Evolutionary conservation across 2,113 vertebrate genomes (phyloP).

Genomic region (Epinephelus cyanopodus): DNA sequence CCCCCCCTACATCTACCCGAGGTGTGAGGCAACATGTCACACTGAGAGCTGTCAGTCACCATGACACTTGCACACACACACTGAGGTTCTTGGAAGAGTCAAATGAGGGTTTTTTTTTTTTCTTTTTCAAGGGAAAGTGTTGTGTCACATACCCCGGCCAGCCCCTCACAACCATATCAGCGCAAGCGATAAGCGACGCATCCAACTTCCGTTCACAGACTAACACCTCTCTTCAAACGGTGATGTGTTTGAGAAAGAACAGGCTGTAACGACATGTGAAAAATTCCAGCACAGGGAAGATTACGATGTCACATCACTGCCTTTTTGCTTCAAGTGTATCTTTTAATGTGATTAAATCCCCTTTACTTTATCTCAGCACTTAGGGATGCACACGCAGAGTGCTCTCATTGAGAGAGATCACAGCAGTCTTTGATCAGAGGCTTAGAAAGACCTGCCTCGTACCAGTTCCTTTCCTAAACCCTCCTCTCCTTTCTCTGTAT

Average conservation of each 20-base stretch:
- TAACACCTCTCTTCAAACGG: slow-evolving; percentile 46
- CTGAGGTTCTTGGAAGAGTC: neutral
- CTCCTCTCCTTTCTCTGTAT: slow-evolving; percentile 14
- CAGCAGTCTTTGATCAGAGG: slow-evolving; percentile 65
- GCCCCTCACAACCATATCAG: slow-evolving; percentile 2
- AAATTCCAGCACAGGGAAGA: slow-evolving; percentile 27
- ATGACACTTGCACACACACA: slow-evolving; percentile 1
- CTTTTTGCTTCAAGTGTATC: slow-evolving; percentile 36
- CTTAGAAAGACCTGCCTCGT: slow-evolving; percentile 43
- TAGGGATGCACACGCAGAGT: slow-evolving; percentile 20
- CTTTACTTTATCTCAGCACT: slow-evolving; percentile 26
- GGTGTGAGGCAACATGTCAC: slow-evolving; percentile 42
- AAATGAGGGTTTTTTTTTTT: neutral
- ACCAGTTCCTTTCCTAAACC: slow-evolving; percentile 20
- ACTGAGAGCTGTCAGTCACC: slow-evolving; percentile 59
- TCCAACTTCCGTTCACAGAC: slow-evolving; percentile 33
- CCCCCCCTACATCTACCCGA: neutral
- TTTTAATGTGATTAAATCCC: slow-evolving; percentile 61
- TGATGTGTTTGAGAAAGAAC: slow-evolving; percentile 29
- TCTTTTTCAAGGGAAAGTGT: neutral
- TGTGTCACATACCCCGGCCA: neutral
- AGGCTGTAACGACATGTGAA: neutral
- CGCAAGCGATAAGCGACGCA: slow-evolving; percentile 2
- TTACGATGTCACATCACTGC: slow-evolving; percentile 24
- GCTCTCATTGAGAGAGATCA: slow-evolving; percentile 56